A percentile compares a stretch with the other conserved stretches of the same genome.
Conservation (phyloP, 2,113 vertebrate species). For the Delphinus delphis region DNA sequence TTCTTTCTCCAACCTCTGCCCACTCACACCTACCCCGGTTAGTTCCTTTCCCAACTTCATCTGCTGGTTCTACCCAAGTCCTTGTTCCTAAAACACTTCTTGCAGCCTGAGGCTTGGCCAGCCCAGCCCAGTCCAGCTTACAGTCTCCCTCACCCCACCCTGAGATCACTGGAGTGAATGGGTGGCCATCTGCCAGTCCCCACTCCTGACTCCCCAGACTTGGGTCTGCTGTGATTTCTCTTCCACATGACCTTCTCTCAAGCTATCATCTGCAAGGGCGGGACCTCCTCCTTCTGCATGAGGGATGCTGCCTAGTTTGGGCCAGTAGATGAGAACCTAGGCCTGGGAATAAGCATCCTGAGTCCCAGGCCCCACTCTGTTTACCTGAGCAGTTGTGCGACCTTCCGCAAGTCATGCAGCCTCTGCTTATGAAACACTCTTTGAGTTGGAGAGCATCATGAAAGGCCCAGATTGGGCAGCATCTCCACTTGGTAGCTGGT, state of each 20-base stretch:
- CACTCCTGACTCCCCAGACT: neutral
- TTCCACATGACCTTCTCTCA: neutral
- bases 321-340: neutral
- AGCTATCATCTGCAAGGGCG: neutral
- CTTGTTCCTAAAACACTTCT: neutral
- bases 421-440: neutral
- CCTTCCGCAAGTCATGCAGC: neutral
- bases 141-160: neutral
- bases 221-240: neutral
- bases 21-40: rapidly evolving
- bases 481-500: neutral
- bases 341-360: neutral
- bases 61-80: neutral
- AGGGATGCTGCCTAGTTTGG: neutral
- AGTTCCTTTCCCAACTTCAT: neutral
- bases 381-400: neutral
- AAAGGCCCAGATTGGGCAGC: rapidly evolving
- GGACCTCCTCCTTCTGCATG: no score
- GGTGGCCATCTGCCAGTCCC: neutral
- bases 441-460: neutral
- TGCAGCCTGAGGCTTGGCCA: neutral
- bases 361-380: neutral
- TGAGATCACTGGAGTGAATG: no score
- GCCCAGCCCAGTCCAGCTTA: neutral
- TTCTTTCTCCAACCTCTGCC: neutral